phyloP scores from a whole-genome alignment of 2,888 invertebrate genomes.

The Drosophila limbata region DNA sequence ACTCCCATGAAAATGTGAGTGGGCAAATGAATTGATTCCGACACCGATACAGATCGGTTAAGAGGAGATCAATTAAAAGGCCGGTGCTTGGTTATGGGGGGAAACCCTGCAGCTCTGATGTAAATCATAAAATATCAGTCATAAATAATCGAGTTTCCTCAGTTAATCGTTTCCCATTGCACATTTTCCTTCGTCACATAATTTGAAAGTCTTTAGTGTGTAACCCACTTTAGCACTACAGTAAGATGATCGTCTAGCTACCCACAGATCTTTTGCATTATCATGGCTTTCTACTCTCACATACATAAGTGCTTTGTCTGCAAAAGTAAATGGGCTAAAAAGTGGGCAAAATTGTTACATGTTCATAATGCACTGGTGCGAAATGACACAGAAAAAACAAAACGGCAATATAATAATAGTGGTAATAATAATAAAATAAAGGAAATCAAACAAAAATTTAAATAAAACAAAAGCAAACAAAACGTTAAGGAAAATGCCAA shows the following conservation, averaged over 20 bases:
- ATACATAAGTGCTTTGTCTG: constrained; percentile 11
- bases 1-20: constrained; percentile 9
- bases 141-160: constrained; percentile 12
- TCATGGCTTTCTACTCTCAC: constrained; percentile 42
- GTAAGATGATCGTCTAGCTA: constrained; percentile 25
- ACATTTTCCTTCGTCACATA: constrained; percentile 1
- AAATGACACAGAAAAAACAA: constrained; percentile 65
- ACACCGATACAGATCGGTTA: constrained; percentile 1
- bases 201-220: constrained; percentile 15
- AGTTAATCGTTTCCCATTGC: constrained; percentile 20
- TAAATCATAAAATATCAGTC: constrained; percentile 4
- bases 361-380: constrained; percentile 51
- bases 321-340: constrained; percentile 26
- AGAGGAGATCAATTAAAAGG: constrained; percentile 16
- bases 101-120: constrained; percentile 3
- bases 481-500: constrained; percentile 41
- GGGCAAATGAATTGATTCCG: constrained; percentile 23
- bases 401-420: constrained; percentile 26
- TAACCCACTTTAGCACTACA: constrained; percentile 50
- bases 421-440: constrained; percentile 30
- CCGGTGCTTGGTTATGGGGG: constrained; percentile 1
- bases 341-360: constrained; percentile 59
- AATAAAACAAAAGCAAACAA: constrained; percentile 34
- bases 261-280: constrained; percentile 33
- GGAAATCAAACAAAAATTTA: constrained; percentile 41